Evolutionary conservation across 2,888 invertebrate genomes (phyloP).

Genomic region (Xanthostigma xanthostigma): DNA sequence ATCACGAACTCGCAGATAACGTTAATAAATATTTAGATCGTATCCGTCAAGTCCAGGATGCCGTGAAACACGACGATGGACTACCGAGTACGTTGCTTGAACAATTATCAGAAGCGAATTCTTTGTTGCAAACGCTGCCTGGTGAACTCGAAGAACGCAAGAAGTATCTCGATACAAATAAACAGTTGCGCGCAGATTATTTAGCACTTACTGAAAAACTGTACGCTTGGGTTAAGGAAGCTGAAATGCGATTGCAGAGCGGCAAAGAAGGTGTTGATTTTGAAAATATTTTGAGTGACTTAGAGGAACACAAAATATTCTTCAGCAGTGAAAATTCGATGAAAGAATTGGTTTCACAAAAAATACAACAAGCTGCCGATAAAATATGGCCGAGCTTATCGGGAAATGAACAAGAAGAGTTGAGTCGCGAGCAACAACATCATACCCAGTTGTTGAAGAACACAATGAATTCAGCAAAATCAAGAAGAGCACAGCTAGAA

Average conservation of each 20-base stretch:
- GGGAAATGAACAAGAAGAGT: slow-evolving; percentile 64
- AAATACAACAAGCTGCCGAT: slow-evolving; percentile 71
- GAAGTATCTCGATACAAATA: slow-evolving; percentile 65
- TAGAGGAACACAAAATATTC: slow-evolving; percentile 79
- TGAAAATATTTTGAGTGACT: slow-evolving; percentile 63
- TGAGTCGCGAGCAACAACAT: slow-evolving; percentile 67
- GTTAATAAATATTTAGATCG: slow-evolving; percentile 56
- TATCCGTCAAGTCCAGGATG: slow-evolving; percentile 52
- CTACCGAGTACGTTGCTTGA: slow-evolving; percentile 68
- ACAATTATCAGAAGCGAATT: slow-evolving; percentile 72
- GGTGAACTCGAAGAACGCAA: slow-evolving; percentile 66
- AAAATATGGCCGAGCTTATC: slow-evolving; percentile 78
- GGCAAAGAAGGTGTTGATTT: slow-evolving; percentile 79
- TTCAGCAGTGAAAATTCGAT: slow-evolving; percentile 65
- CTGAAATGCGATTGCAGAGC: slow-evolving; percentile 58
- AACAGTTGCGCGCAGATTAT: slow-evolving; percentile 61
- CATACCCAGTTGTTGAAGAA: slow-evolving; percentile 70
- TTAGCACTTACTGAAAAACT: slow-evolving; percentile 61
- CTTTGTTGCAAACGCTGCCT: slow-evolving; percentile 61
- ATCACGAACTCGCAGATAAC: slow-evolving; percentile 48
- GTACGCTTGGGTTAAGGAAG: slow-evolving; percentile 70
- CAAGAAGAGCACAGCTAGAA: slow-evolving; percentile 62
- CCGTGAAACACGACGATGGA: slow-evolving; percentile 57
- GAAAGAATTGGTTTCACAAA: slow-evolving; percentile 64
- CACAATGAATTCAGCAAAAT: slow-evolving; percentile 68